These are phyloP conservation scores for Bagarius yarrelli DNA, from an alignment of 2,113 vertebrate species.

Conservation along the genomic window DNA sequence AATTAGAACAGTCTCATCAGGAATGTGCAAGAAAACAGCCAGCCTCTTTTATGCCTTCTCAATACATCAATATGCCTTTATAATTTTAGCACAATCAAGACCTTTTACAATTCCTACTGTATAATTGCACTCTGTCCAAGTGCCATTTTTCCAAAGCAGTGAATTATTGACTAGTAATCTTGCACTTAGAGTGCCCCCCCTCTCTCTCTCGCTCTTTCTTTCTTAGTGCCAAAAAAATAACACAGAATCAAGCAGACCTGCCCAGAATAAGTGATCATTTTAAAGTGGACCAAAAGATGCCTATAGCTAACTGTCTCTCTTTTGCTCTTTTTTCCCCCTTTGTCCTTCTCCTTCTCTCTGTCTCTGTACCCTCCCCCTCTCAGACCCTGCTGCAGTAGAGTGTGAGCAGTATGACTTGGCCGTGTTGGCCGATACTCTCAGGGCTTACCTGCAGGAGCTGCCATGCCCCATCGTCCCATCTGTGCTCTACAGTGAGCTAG, in stretches of 20 bases:
- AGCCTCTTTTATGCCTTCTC: constrained; percentile 45
- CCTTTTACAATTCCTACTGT: constrained; percentile 47
- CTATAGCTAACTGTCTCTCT: constrained; percentile 29
- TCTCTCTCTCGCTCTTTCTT: background rate
- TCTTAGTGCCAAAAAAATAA: constrained; percentile 21
- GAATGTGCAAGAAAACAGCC: constrained; percentile 33
- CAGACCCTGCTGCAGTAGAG: constrained; percentile 67
- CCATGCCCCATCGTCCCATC: constrained; percentile 70
- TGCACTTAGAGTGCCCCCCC: constrained; percentile 30
- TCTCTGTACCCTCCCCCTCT: background rate
- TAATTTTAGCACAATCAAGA: constrained; percentile 46
- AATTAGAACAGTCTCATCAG: constrained; percentile 32
- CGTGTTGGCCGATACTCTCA: constrained; percentile 68
- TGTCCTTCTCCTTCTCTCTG: constrained; percentile 21
- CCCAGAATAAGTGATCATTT: constrained; percentile 26
- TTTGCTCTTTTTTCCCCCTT: constrained; percentile 13
- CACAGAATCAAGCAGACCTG: constrained; percentile 21
- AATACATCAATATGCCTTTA: constrained; percentile 53
- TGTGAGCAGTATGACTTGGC: constrained; percentile 70
- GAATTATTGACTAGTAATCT: constrained; percentile 47
- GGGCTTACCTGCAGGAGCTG: constrained; percentile 76
- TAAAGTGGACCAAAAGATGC: background rate
- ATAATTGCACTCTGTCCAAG: constrained; percentile 46
- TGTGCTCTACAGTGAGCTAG: constrained; percentile 73
- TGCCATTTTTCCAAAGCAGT: constrained; percentile 41